Evolutionary conservation across 2,888 invertebrate genomes (phyloP), one percentile per base, ranked within the genome.

Genomic region (Schizotus pectinicornis): DNA sequence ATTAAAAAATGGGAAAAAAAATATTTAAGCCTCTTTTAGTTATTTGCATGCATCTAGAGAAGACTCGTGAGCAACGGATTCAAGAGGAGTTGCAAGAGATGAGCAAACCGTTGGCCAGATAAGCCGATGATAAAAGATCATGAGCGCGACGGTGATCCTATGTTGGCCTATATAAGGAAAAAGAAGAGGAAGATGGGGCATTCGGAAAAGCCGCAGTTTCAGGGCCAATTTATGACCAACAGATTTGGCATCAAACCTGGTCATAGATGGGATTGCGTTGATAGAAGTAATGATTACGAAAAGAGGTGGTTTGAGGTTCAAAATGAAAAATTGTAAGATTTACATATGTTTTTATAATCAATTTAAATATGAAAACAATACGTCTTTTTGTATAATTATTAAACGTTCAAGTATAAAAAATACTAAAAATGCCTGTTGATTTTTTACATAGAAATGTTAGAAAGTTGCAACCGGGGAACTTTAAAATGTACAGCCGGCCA

Each of bases 191-290:
- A 85, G 1, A 82, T 84, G 62, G 87, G 87, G 81, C 73, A 73
- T 71, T 42, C 68, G 86, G 87, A 84, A 42, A 85, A 85, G 73
- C 92, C 91, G 0, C 80, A 80, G 6, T 99, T 95, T 78, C 86
- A 88, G 72, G 98, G 98, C 0, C 88, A 89, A 22, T 93, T 85
- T 69, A 90, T 92, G 51, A 95, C 96, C 8, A 99, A 99, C 81
- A 86, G 99, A 1, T 98, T 90, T 80, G 88, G 89, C 57, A 93
- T 99, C 50, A 81, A 85, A 6, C 99, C 99, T 0, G 99, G 99
- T 0, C 92, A 95, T 79, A 85, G 97, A 8, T 99, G 99, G 99
- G 99, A 99, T 77, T 99, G 99, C 0, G 98, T 99, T 0, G 95
- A 99, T 79, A 83, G 99, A 13, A 97, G 96, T 5, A 98, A 91